Percentiles rank a stretch among this genome's conserved stretches.
phyloP scores from a whole-genome alignment of 2,797 vertebrate genomes.

The Semaprochilodus insignis region DNA sequence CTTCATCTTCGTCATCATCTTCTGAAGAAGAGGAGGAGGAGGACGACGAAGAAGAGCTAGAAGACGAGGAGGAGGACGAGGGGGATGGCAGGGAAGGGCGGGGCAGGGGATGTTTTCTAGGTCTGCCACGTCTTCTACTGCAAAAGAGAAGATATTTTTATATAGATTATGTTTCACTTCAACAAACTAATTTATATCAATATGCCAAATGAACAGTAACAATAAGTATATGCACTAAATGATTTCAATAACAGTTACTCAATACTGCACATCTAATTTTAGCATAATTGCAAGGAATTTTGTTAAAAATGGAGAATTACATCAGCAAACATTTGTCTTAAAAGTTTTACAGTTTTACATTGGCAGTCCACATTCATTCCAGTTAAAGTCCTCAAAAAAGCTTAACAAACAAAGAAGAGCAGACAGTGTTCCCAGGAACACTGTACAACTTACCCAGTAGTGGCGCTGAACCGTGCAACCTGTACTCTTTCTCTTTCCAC shows the following conservation, averaged over 20 bases:
- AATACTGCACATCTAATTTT: too few relatives aligned
- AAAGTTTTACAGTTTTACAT: too few relatives aligned
- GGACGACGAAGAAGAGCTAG: constrained; percentile 70
- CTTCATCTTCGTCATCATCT: constrained; percentile 58
- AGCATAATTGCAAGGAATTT: too few relatives aligned
- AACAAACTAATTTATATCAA: too few relatives aligned
- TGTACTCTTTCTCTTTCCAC: constrained; percentile 65
- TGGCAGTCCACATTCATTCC: not conserved
- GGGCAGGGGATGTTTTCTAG: constrained; percentile 81
- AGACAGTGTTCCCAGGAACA: not conserved
- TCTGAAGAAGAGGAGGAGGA: constrained; percentile 67
- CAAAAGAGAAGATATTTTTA: not conserved
- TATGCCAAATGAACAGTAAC: too few relatives aligned
- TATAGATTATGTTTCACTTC: not conserved
- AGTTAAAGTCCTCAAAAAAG: not conserved
- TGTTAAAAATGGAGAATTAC: too few relatives aligned
- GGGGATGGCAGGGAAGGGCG: constrained; percentile 75
- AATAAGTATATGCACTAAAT: too few relatives aligned
- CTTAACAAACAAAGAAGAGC: not conserved
- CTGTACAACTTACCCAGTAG: constrained; percentile 62
- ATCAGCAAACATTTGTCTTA: too few relatives aligned
- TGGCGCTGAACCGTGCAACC: constrained; percentile 69
- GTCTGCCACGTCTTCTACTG: constrained; percentile 82
- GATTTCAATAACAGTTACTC: too few relatives aligned
- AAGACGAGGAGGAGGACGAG: constrained; percentile 73